These are phyloP conservation scores for Mactra quadrangularis DNA, from an alignment of 1,140 invertebrate species.

Conservation along the genomic window DNA sequence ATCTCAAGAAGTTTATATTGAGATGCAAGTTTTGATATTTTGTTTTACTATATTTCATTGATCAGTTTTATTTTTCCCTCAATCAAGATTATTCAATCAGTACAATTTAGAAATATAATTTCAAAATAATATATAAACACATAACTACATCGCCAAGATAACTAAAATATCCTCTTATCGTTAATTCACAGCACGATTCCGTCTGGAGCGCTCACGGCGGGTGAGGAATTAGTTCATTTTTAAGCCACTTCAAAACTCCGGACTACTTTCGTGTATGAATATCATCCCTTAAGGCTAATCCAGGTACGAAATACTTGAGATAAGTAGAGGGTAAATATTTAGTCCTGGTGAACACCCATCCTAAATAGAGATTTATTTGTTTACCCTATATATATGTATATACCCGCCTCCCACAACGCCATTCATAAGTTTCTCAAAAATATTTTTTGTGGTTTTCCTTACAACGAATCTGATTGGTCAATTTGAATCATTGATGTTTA, in stretches of 20 bases:
- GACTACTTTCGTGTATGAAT: conserved; percentile 12
- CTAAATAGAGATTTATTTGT: conserved; percentile 8
- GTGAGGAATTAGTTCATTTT: conserved; percentile 14
- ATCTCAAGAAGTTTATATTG: too few relatives aligned
- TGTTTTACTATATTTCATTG: too few relatives aligned
- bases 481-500: too few relatives aligned
- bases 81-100: too few relatives aligned
- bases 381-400: conserved; percentile 10
- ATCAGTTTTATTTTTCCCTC: too few relatives aligned
- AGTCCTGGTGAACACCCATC: conserved; percentile 5
- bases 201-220: neutral
- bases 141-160: conserved; percentile 18
- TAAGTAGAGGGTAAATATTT: conserved; percentile 11
- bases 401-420: conserved; percentile 10
- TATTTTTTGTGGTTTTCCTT: too few relatives aligned
- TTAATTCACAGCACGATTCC: conserved; percentile 29
- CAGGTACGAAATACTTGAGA: neutral
- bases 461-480: too few relatives aligned
- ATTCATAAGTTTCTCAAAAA: conserved; percentile 29
- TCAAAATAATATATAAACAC: neutral
- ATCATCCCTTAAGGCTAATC: neutral
- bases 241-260: conserved; percentile 4
- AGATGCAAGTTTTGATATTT: too few relatives aligned
- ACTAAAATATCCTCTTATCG: conserved; percentile 9
- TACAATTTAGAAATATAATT: neutral